Base-by-base conservation (phyloP, 2,888 invertebrate species). In the Spatulosminthurus flaviceps region DNA sequence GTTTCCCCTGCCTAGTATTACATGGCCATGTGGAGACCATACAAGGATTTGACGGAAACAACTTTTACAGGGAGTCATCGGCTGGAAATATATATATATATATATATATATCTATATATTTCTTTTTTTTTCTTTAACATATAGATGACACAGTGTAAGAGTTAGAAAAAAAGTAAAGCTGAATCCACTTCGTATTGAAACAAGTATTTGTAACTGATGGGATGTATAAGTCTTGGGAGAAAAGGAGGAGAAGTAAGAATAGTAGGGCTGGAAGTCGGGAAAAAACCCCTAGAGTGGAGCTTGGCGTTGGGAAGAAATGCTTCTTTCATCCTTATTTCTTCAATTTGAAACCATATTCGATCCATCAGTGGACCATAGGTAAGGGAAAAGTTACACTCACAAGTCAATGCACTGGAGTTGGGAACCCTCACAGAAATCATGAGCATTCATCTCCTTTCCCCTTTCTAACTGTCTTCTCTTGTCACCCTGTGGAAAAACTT, bases 261-360 rank as follows among this genome's bases (percentile, higher is more conserved):
- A 19, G n/a, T 19, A n/a, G 60, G 73, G 11, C n/a, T n/a, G n/a
- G n/a, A n/a, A n/a, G n/a, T n/a, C n/a, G n/a, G 29, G 60, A n/a
- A 74, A 61, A 80, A 81, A 64, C 78, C 80, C 78, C 80, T 71
- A 61, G 78, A 78, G 80, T 78, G 61, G 78, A 72, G 80, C 74
- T 80, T 80, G 76, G 72, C 64, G 77, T 79, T 72, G 41, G 26
- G 41, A 34, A 77, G 77, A 81, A 81, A 79, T 79, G 70, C 76
- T 69, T 80, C 71, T 76, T 75, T 72, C 69, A 74, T 76, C 77
- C 51, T 72, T 80, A 74, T 81, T 81, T 80, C 81, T 80, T 80
- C 81, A 80, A 80, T 81, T 82, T 80, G 79, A 28, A 71, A 79
- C 42, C 80, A 80, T 82, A 80, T 82, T 81, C 81, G 70, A 81